Evolutionary conservation across 2,797 vertebrate genomes (phyloP), one percentile per base, ranked within the genome.

Genomic region (Lemur catta): DNA sequence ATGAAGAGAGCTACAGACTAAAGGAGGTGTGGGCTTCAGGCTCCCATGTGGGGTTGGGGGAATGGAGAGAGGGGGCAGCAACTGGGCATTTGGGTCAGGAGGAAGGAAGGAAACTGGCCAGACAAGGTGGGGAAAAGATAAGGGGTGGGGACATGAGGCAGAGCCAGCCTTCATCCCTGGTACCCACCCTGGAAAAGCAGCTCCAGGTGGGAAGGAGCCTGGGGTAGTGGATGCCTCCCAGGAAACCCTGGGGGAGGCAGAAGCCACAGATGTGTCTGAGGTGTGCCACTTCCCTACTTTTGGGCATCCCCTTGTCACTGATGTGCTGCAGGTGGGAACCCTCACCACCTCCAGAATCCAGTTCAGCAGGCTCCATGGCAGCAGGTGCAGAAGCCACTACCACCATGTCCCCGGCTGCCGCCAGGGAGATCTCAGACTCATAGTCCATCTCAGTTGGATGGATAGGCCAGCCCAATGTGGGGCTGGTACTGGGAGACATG

Each of bases 311-410:
- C 87, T 99, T 41, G 99, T 99, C 99, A 96, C 99, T 99, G 95
- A 99, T 99, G 92, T 99, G 99, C 98, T 99, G 99, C 98, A 99
- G 98, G 98, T 99, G 99, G 84, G 99, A 99, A 76, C 99, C 91
- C 93, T 98, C 97, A 76, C 97, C 96, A 57, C 97, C 98, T 69
- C 98, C 97, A n/a, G 98, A 96, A 89, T 98, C 98, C 85, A 97
- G 93, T n/a, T 98, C 98, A 33, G 98, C 95, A 74, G 97, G 97
- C 94, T 98, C 98, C 55, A 98, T 98, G 97, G 99, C 99, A 9
- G 97, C 89, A 8, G 99, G 99, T 94, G 97, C 98, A 15, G 98
- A 98, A 90, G 98, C 99, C 96, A 98, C 98, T 89, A 99, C 99
- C 94, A 99, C 98, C 59, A 99, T 99, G 97, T 99, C 15, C 11